Conservation (phyloP, 2,797 vertebrate species). For the Eleutherodactylus coqui region DNA sequence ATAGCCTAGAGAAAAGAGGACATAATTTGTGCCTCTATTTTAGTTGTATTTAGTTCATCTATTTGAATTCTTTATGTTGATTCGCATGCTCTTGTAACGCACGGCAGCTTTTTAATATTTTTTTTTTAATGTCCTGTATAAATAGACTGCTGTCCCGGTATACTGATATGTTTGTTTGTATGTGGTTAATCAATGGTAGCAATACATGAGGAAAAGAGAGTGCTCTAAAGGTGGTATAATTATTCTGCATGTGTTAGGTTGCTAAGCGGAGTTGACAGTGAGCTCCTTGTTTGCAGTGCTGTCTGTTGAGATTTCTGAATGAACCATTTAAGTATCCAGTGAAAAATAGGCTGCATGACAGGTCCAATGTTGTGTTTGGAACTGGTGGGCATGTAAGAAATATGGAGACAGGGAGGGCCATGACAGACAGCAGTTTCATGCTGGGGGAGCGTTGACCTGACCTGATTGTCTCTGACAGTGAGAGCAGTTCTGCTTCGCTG, state of each 20-base stretch:
- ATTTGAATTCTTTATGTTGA: neutral
- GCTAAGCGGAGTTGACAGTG: conserved; percentile 12
- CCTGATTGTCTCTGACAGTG: conserved; percentile 76
- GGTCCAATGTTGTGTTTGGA: conserved; percentile 65
- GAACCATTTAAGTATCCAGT: conserved; percentile 46
- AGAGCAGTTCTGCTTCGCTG: conserved; percentile 73
- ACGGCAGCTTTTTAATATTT: neutral
- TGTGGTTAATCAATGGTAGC: neutral
- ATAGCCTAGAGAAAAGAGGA: conserved; percentile 65
- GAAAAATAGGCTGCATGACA: conserved; percentile 69
- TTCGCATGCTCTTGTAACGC: neutral
- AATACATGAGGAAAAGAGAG: neutral
- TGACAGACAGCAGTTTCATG: conserved; percentile 70
- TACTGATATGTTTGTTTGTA: neutral
- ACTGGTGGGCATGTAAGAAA: conserved; percentile 70
- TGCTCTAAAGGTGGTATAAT: conserved; percentile 16
- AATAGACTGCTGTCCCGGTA: neutral
- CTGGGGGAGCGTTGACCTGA: conserved; percentile 72
- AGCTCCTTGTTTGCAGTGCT: conserved; percentile 35
- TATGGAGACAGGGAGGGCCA: conserved; percentile 62
- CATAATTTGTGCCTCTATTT: neutral
- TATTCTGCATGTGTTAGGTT: conserved; percentile 16
- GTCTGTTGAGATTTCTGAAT: conserved; percentile 48
- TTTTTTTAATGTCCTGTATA: neutral
- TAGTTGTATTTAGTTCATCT: neutral